These are phyloP conservation scores for Paguma larvata DNA, from an alignment of 2,797 vertebrate species.

Conservation along the genomic window DNA sequence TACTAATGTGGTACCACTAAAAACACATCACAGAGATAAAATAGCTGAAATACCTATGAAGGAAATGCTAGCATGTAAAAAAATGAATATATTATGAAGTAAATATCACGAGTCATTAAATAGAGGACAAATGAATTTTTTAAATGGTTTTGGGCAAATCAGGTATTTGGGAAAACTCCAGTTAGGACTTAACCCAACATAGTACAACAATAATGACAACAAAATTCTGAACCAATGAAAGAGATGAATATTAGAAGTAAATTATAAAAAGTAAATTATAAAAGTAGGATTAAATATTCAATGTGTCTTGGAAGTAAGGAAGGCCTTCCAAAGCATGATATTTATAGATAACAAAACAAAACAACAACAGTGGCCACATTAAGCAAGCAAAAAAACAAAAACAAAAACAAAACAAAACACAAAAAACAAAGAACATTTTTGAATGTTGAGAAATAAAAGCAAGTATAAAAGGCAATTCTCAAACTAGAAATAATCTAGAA, in stretches of 20 bases:
- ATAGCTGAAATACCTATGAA: not conserved
- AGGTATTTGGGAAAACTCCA: not conserved
- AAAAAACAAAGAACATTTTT: not conserved
- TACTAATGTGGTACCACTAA: not conserved
- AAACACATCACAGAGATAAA: not conserved
- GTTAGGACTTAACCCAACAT: not conserved
- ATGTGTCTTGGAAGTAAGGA: not conserved
- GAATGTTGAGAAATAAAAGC: conserved; percentile 2
- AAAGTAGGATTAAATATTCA: conserved; percentile 36
- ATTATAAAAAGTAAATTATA: conserved; percentile 47
- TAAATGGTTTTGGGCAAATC: not conserved
- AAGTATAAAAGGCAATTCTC: not conserved
- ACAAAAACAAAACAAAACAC: too few species aligned
- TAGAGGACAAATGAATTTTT: not conserved
- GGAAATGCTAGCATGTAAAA: not conserved
- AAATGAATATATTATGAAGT: not conserved
- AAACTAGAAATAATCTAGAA: conserved; percentile 15
- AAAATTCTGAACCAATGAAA: not conserved
- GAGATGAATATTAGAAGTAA: not conserved
- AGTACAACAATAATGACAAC: not conserved
- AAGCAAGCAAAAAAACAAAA: not conserved
- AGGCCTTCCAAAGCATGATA: not conserved
- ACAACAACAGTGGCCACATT: not conserved
- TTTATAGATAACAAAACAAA: not conserved
- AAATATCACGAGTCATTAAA: not conserved